Base-by-base conservation (phyloP, 2,888 invertebrate species). In the Entomobrya proxima region DNA sequence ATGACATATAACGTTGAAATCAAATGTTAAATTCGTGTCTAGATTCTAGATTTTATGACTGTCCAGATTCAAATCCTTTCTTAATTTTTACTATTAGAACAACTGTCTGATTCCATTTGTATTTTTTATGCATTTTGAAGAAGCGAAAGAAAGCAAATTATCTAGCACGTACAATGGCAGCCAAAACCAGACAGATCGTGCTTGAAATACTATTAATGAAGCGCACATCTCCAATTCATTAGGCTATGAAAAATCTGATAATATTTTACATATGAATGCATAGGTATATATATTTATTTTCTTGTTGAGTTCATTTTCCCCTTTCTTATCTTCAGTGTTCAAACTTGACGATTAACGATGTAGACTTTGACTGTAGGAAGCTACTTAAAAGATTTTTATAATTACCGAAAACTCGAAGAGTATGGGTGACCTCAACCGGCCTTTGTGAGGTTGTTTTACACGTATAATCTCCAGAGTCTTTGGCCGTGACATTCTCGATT, bases 371-470 rank as follows among this genome's bases (percentile, higher is more conserved):
- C n/a, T n/a, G n/a, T n/a, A n/a, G n/a, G 9, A 52, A 52, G 11
- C 18, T 52, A 11, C 4, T 6, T 21, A 52, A 3, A 24, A 21
- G 15, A 21, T 21, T 1, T 52, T 30, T 15, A n/a, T 40, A 85
- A 76, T 85, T 85, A 88, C 88, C 80, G 76, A 47, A n/a, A 72
- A 88, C 85, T 37, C 85, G 58, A 47, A 88, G 58, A 32, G 77
- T 83, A 74, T 88, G 87, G 11, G 55, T 69, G 47, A 88, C 81
- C 35, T 78, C 27, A 11, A 52, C 61, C 21, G 52, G 40, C 11
- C 27, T 35, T 18, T 35, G 1, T 1, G 72, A 27, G n/a, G 80
- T 37, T 15, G 61, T 67, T 24, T 32, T 79, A 55, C 88, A 88
- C 15, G 44, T 85, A 67, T 88, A 88, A 15, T 85, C 77, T 24